phyloP scores from a whole-genome alignment of 2,797 vertebrate genomes.

The Fistularia commersonii region DNA sequence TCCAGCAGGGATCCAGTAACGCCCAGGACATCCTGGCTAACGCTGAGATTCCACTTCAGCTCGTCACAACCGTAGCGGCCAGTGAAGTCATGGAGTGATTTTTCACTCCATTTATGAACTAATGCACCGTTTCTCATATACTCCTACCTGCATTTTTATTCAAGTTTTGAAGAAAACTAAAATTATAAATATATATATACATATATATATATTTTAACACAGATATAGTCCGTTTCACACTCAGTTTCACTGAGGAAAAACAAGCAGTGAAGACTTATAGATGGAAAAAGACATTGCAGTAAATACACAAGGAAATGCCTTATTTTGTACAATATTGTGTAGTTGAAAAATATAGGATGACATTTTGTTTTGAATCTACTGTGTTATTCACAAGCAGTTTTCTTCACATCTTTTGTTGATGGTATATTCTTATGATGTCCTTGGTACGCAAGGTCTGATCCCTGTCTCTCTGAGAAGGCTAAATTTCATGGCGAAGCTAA shows the following conservation, averaged over 20 bases:
- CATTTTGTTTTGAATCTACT: constrained; percentile 80
- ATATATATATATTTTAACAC: constrained; percentile 76
- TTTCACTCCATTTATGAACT: constrained; percentile 47
- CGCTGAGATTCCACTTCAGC: constrained; percentile 96
- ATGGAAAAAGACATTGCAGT: constrained; percentile 87
- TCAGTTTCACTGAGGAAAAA: constrained; percentile 84
- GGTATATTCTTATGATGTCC: constrained; percentile 37
- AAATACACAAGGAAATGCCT: constrained; percentile 99
- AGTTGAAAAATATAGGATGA: constrained; percentile 64
- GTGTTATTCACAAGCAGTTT: constrained; percentile 46
- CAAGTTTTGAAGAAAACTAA: constrained; percentile 59
- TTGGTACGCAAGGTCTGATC: constrained; percentile 31
- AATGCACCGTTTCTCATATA: constrained; percentile 51
- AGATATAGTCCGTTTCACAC: constrained; percentile 74
- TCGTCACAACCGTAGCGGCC: constrained; percentile 96
- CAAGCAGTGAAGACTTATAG: constrained; percentile 60
- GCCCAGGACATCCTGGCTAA: constrained; percentile 97
- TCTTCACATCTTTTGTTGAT: constrained; percentile 33
- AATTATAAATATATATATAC: constrained; percentile 59
- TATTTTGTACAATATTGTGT: constrained; percentile 99
- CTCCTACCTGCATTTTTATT: constrained; percentile 69
- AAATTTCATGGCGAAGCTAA: constrained; percentile 37
- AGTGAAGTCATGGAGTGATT: constrained; percentile 96
- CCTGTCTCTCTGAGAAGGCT: constrained; percentile 35
- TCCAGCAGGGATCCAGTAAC: constrained; percentile 94